Evolutionary conservation across 2,113 vertebrate genomes (phyloP).

Genomic region (Pampusana beccarii): DNA sequence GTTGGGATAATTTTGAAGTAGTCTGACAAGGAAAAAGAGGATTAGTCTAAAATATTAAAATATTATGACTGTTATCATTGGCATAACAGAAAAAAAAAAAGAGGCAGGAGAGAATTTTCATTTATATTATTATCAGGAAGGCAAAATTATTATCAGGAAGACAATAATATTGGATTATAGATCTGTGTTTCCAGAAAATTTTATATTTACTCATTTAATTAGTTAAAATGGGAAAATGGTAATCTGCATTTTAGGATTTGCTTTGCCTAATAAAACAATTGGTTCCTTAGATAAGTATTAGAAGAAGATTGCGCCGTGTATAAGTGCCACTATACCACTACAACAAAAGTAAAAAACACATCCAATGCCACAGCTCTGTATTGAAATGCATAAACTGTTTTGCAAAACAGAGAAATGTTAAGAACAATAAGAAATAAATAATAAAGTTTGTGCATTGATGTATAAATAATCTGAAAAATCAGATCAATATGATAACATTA

Average conservation of each 20-base stretch:
- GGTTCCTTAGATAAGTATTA: neutral
- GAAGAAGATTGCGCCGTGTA: neutral
- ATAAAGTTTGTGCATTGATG: neutral
- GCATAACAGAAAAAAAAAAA: rapidly evolving
- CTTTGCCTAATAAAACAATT: neutral
- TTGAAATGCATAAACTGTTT: neutral
- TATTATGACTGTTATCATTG: neutral
- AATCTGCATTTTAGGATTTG: neutral
- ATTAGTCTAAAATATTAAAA: neutral
- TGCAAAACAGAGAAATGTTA: neutral
- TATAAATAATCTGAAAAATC: neutral
- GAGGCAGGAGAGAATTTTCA: neutral
- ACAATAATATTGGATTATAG: neutral
- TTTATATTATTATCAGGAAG: neutral
- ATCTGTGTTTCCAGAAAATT: neutral
- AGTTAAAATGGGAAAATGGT: neutral
- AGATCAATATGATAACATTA: neutral
- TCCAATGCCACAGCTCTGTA: neutral
- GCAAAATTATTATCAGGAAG: neutral
- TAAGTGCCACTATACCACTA: neutral
- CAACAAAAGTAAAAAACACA: neutral
- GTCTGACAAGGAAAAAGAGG: neutral
- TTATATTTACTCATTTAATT: neutral
- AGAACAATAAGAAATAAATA: neutral
- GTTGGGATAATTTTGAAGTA: neutral